Evolutionary conservation across 2,113 vertebrate genomes (phyloP).

Genomic region (Triplophysa siluroides): DNA sequence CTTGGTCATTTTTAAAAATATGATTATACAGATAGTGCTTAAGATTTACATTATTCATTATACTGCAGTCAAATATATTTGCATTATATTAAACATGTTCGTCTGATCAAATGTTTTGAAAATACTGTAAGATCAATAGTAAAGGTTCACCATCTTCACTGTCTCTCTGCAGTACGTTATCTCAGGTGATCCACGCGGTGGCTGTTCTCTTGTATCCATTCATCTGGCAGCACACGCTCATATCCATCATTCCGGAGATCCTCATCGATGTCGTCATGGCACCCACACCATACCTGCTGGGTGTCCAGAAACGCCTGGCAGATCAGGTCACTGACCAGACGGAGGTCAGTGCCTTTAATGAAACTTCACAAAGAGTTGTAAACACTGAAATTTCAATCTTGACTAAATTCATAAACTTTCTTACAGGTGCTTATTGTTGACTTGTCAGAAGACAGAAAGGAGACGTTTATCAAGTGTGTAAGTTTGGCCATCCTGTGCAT

Average conservation of each 20-base stretch:
- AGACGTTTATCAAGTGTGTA: slow-evolving; percentile 79
- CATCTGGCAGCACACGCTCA: slow-evolving; percentile 95
- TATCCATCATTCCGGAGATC: slow-evolving; percentile 90
- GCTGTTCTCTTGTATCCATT: slow-evolving; percentile 94
- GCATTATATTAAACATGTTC: no score
- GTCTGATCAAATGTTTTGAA: no score
- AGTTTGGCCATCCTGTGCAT: slow-evolving; percentile 55
- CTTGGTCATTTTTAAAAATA: no score
- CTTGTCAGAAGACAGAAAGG: slow-evolving; percentile 74
- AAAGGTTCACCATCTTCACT: not conserved
- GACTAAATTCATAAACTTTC: not conserved
- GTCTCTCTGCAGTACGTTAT: slow-evolving; percentile 79
- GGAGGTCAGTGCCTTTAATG: slow-evolving; percentile 65
- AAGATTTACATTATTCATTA: no score
- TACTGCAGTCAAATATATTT: no score
- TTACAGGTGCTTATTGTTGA: slow-evolving; percentile 85
- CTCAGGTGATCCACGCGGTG: slow-evolving; percentile 89
- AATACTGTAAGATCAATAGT: no score
- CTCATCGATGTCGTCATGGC: slow-evolving; percentile 91
- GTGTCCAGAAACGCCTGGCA: slow-evolving; percentile 83
- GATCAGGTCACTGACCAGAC: slow-evolving; percentile 78
- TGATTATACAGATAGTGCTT: no score
- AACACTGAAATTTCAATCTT: not conserved
- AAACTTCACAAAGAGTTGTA: not conserved
- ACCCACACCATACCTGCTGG: slow-evolving; percentile 93